Percentiles rank a stretch among this genome's conserved stretches.
Evolutionary conservation across 2,113 vertebrate species (phyloP).

Genomic region (Morone saxatilis): DNA sequence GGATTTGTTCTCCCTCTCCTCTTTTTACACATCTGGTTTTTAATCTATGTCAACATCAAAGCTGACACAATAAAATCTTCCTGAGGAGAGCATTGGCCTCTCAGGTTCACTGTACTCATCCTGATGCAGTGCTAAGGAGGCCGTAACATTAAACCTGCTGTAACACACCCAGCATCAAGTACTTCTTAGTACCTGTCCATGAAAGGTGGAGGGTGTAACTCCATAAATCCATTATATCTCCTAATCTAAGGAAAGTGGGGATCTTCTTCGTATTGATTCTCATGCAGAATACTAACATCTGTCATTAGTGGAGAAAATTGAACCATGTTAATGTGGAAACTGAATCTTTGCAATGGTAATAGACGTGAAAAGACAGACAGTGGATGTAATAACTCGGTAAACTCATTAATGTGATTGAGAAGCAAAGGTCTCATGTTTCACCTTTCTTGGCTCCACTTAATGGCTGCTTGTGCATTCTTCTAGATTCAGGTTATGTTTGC

Average conservation of each 20-base stretch:
- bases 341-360: not conserved
- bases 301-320: not conserved
- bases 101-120: not conserved
- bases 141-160: conserved; percentile 18
- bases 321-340: conserved; percentile 8
- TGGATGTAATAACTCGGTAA: conserved; percentile 2
- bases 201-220: not conserved
- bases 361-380: not conserved
- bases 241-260: conserved; percentile 4
- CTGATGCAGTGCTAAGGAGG: conserved; percentile 1
- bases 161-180: not conserved
- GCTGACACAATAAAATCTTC: conserved; percentile 18
- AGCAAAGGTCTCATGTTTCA: conserved; percentile 17
- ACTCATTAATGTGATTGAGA: conserved; percentile 13
- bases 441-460: conserved; percentile 15
- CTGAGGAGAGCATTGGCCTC: conserved; percentile 1
- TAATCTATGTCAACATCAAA: conserved; percentile 13
- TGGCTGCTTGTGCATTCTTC: not conserved
- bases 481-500: conserved; percentile 8
- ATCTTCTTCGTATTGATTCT: conserved; percentile 23
- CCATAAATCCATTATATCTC: not conserved
- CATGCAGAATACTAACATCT: not conserved
- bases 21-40: conserved; percentile 7
- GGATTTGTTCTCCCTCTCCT: conserved; percentile 18
- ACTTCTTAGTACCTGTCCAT: not conserved